Evolutionary conservation across 2,888 invertebrate species (phyloP).

Genomic region (Noctua janthina): DNA sequence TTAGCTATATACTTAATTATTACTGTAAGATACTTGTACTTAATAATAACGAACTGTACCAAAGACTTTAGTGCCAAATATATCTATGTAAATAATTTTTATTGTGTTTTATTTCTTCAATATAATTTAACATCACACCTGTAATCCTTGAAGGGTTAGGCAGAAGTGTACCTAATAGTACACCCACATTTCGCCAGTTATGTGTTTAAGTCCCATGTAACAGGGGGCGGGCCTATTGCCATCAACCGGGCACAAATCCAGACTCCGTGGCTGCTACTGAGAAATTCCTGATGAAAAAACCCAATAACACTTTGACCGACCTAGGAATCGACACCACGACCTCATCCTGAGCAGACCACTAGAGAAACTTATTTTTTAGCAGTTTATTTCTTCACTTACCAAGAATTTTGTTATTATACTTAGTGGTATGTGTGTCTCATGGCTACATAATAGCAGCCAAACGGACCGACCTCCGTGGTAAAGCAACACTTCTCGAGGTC

Average conservation of each 20-base stretch:
- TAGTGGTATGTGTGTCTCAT: no score
- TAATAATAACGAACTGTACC: conserved; percentile 48
- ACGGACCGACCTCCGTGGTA: no score
- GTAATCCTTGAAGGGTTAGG: neutral
- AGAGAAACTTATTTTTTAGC: no score
- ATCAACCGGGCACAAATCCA: no score
- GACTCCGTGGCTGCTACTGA: neutral
- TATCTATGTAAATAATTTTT: conserved; percentile 26
- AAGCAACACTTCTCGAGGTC: no score
- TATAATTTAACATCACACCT: neutral
- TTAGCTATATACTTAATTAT: neutral
- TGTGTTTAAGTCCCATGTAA: neutral
- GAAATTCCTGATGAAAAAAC: neutral
- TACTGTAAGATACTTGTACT: conserved; percentile 41
- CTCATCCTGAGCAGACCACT: neutral
- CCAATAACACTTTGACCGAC: neutral
- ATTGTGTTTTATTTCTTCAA: conserved; percentile 19
- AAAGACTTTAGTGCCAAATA: conserved; percentile 61
- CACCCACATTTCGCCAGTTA: neutral
- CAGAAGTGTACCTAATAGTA: neutral
- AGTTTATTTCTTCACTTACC: no score
- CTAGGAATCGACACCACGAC: neutral
- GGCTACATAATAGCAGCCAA: no score
- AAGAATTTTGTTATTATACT: no score
- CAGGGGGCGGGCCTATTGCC: no score